These are phyloP conservation scores for Sinodicranocentrus sp. DNA, from an alignment of 2,888 invertebrate species.

Conservation along the genomic window DNA sequence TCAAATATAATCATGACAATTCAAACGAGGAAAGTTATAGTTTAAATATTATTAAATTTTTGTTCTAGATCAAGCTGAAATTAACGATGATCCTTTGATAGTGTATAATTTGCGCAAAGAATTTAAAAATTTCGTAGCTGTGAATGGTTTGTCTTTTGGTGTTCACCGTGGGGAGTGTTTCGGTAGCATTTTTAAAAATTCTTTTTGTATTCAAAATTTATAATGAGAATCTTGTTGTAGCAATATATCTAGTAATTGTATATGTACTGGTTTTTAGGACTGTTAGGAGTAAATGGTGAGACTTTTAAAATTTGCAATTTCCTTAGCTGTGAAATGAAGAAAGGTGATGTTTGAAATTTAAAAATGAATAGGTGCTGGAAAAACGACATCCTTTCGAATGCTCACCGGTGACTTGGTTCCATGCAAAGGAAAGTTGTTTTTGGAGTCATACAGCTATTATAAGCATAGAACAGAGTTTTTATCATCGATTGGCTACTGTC, in stretches of 20 bases:
- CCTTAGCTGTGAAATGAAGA: too few relatives aligned
- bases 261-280: background rate
- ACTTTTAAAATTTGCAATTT: too few relatives aligned
- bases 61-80: background rate
- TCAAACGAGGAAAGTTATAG: too few relatives aligned
- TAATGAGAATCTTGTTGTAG: background rate
- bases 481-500: slow-evolving; percentile 80
- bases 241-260: background rate
- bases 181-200: slow-evolving; percentile 75
- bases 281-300: slow-evolving; percentile 44
- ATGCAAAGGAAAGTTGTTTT: slow-evolving; percentile 78
- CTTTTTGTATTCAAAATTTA: background rate
- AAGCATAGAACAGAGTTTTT: slow-evolving; percentile 68
- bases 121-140: slow-evolving; percentile 80
- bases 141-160: slow-evolving; percentile 84
- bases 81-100: slow-evolving; percentile 44
- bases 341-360: slow-evolving; percentile 84
- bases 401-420: slow-evolving; percentile 80
- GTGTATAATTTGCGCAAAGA: slow-evolving; percentile 37
- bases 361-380: slow-evolving; percentile 79
- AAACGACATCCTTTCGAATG: slow-evolving; percentile 82
- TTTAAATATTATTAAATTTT: too few relatives aligned
- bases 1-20: too few relatives aligned
- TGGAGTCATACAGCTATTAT: slow-evolving; percentile 50
- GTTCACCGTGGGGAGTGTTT: slow-evolving; percentile 81